A percentile compares a stretch with the other conserved stretches of the same genome.
Evolutionary conservation across 2,797 vertebrate species (phyloP).

Genomic region (Halcyon smyrnensis): DNA sequence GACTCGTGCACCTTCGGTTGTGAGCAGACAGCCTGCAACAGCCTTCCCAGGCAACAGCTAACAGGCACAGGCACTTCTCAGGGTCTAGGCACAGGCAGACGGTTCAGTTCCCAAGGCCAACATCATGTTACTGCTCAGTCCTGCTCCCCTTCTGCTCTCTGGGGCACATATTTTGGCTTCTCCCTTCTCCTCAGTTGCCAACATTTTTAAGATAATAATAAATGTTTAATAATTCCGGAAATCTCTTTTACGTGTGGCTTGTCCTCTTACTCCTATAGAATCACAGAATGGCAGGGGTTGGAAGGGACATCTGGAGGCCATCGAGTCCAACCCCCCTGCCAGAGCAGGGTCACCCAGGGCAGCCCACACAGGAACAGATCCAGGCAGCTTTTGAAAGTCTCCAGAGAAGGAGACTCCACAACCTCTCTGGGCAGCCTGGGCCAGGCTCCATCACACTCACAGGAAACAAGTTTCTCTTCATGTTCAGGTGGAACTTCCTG

Average conservation of each 20-base stretch:
- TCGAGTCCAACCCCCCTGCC: too few relatives aligned
- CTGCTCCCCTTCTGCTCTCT: not conserved
- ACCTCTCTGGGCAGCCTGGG: too few relatives aligned
- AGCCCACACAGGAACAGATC: too few relatives aligned
- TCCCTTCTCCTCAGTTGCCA: not conserved
- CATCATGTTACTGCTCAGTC: not conserved
- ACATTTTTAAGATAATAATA: not conserved
- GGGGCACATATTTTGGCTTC: not conserved
- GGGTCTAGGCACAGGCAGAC: rapidly evolving
- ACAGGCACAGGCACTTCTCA: not conserved
- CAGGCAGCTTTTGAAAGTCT: too few relatives aligned
- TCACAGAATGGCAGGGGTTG: too few relatives aligned
- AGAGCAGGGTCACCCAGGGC: too few relatives aligned
- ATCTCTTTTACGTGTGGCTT: not conserved
- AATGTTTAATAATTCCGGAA: not conserved
- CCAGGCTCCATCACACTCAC: too few relatives aligned
- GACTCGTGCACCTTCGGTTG: not conserved
- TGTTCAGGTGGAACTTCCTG: too few relatives aligned
- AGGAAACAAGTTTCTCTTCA: too few relatives aligned
- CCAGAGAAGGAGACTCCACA: too few relatives aligned
- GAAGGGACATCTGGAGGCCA: too few relatives aligned
- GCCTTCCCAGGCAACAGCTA: not conserved
- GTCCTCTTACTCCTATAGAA: not conserved
- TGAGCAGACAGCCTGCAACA: not conserved
- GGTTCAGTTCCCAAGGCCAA: not conserved